Evolutionary conservation across 2,888 invertebrate species (phyloP).

Genomic region (Oligia fasciuncula): DNA sequence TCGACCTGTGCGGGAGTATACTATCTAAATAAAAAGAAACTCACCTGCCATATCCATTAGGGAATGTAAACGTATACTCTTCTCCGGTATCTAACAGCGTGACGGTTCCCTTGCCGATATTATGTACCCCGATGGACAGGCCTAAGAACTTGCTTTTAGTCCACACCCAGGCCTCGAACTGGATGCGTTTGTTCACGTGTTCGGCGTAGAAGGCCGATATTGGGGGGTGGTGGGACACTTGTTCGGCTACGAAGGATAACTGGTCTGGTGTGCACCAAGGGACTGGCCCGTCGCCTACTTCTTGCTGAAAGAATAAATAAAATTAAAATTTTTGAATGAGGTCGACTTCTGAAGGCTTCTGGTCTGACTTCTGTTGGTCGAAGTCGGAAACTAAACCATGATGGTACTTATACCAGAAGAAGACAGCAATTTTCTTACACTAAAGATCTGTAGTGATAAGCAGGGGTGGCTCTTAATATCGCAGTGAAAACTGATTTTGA

Average conservation of each 20-base stretch:
- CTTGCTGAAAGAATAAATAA: constrained; percentile 69
- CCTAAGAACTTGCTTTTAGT: constrained; percentile 99
- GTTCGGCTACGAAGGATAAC: constrained; percentile 98
- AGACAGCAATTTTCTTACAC: not conserved
- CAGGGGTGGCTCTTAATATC: too few relatives aligned
- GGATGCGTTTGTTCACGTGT: constrained; percentile 97
- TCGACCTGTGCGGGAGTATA: not conserved
- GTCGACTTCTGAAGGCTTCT: too few relatives aligned
- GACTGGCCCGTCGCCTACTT: constrained; percentile 95
- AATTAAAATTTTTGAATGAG: too few relatives aligned
- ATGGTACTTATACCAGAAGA: too few relatives aligned
- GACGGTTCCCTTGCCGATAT: constrained; percentile 98
- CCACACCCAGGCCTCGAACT: constrained; percentile 98
- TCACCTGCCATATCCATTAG: constrained; percentile 98
- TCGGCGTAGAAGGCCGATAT: constrained; percentile 99
- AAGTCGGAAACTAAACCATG: too few relatives aligned
- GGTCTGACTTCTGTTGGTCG: too few relatives aligned
- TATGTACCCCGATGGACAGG: constrained; percentile 98
- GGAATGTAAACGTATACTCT: constrained; percentile 98
- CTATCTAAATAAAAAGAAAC: constrained; percentile 20
- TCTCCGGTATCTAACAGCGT: constrained; percentile 97
- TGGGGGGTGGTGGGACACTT: constrained; percentile 99
- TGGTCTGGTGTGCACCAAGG: constrained; percentile 97
- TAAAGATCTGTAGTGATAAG: too few relatives aligned
- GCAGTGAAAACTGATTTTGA: not conserved